Evolutionary conservation across 2,888 invertebrate species (phyloP), one percentile per base, ranked within the genome.

Genomic region (Drosophila niveifrons): DNA sequence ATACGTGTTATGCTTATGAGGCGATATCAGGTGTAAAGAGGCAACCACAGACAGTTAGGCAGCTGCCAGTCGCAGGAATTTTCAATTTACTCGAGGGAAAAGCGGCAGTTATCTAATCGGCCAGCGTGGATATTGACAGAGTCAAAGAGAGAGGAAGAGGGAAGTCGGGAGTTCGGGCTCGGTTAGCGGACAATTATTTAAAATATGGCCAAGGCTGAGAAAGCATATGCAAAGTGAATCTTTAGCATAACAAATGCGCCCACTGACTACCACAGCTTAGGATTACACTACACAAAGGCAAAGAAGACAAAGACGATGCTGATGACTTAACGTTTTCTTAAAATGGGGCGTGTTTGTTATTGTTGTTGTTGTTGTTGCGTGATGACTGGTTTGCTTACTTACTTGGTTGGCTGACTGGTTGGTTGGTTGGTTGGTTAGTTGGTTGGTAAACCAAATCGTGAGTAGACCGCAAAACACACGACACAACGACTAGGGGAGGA

Each of bases 171-270:
- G 23, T 1, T 2, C 8, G 62, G 36, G 1, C 1, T 29, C 13
- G 50, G 51, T 39, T 36, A 34, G 36, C 36, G 65, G 57, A 70
- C 72, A 86, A 86, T 82, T 86, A 78, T 88, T 68, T 58, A 65
- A 66, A 78, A 75, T 82, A 75, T 64, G 67, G 28, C 41, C 46
- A 50, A 52, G 51, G 36, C 52, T 48, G 28, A 23, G 31, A 51
- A 28, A 66, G 71, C 78, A 72, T 70, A 84, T 74, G 88, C 80
- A 79, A 85, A 85, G 72, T 44, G 80, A 84, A 66, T 76, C 62
- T 68, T 83, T 86, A 70, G 82, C 78, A 78, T 70, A 68, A 72
- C 73, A 81, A 78, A 75, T 80, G 70, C 47, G 70, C 43, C 63
- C 59, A 46, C 59, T 61, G 58, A 48, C 6, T 23, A 1, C 23